These are phyloP conservation scores for Macrochelys suwanniensis DNA, from an alignment of 2,797 vertebrate species.

Conservation along the genomic window DNA sequence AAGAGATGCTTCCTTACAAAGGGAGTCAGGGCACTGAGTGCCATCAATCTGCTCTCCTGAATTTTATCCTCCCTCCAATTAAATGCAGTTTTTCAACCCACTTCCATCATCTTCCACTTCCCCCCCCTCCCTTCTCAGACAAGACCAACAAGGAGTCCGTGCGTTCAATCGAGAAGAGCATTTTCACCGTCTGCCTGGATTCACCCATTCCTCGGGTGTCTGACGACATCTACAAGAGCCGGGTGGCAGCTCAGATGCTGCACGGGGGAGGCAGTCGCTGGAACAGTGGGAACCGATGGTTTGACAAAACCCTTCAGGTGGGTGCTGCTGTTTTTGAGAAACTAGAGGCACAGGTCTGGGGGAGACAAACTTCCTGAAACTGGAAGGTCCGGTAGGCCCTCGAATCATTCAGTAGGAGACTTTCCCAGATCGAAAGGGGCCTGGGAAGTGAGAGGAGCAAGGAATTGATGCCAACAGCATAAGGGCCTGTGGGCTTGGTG, in stretches of 20 bases:
- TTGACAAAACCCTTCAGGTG: slow-evolving; percentile 97
- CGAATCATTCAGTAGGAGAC: not conserved
- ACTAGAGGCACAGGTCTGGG: not conserved
- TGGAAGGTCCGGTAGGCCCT: not conserved
- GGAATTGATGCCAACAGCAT: not conserved
- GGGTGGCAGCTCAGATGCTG: slow-evolving; percentile 93
- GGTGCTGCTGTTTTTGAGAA: not conserved
- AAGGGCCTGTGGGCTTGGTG: not conserved
- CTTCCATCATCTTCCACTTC: not conserved
- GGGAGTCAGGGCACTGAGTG: not conserved
- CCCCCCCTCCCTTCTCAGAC: slow-evolving; percentile 79
- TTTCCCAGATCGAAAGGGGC: not conserved
- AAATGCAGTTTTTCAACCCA: not conserved
- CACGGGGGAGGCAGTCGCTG: slow-evolving; percentile 93
- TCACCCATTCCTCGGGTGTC: slow-evolving; percentile 91
- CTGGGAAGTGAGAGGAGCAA: not conserved
- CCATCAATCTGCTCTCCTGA: not conserved
- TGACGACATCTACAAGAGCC: slow-evolving; percentile 89
- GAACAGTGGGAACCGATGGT: slow-evolving; percentile 99
- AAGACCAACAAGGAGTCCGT: slow-evolving; percentile 97
- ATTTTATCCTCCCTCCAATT: not conserved
- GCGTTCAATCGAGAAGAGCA: slow-evolving; percentile 93
- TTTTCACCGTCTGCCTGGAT: slow-evolving; percentile 94
- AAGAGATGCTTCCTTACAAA: not conserved
- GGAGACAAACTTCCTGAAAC: not conserved